Evolutionary conservation across 2,113 vertebrate genomes (phyloP), one percentile per base, ranked within the genome.

Genomic region (Mohoua ochrocephala): DNA sequence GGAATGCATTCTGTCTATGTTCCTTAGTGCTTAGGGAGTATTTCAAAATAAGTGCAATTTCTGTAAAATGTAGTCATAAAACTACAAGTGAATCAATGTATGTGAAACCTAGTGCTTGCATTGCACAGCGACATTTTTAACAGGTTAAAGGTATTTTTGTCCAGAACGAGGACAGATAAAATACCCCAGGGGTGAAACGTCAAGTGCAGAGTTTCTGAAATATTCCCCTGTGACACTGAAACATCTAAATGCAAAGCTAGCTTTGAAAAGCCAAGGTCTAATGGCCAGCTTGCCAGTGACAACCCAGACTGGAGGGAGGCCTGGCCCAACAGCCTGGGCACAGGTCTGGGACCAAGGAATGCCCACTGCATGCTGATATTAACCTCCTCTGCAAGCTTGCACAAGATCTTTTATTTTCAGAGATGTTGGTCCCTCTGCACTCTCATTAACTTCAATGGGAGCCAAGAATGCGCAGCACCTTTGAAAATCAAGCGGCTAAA

Each of bases 11-110:
- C 93, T 96, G 86, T 91, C 93, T 96, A n/a, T 70, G 44, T 52
- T 84, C 83, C 91, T 86, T 84, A 93, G 67, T 78, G 90, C 78
- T 91, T 59, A 95, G 87, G 89, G 68, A 95, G 56, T 67, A 92
- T 91, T 93, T 96, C 59, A 97, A 95, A 97, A 97, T 96, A 98
- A 97, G 95, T 97, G 90, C 68, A 91, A 95, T 96, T 95, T 96
- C 91, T 93, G 28, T 85, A 79, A 89, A 95, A 96, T 42, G 35
- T 30, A 68, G 49, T 47, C 37, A 41, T 70, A 91, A 93, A 94
- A 83, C 35, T 74, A 27, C 11, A 68, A 87, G n/a, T 37, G 53
- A 84, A 61, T 74, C 56, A 87, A 24, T 39, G 13, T 24, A n/a
- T 13, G n/a, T 63, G 73, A 94, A 91, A 87, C 41, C 41, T 37